phyloP scores from a whole-genome alignment of 2,888 invertebrate genomes.

The Caenorhabditis japonica region DNA sequence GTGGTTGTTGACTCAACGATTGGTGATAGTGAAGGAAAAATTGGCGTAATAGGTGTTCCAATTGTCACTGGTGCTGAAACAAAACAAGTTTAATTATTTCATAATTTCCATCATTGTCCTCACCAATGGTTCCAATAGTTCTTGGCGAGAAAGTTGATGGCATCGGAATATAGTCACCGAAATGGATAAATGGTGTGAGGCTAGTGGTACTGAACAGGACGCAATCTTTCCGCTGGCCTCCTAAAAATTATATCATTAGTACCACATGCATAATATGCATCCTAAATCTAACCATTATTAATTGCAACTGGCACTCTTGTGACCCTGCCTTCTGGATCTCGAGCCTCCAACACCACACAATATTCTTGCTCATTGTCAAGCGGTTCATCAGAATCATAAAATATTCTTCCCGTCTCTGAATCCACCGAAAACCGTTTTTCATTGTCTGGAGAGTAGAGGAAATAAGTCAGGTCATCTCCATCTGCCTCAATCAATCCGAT shows the following conservation, averaged over 20 bases:
- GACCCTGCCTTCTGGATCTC: slow-evolving; percentile 46
- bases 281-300: slow-evolving; percentile 45
- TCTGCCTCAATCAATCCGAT: slow-evolving; percentile 52
- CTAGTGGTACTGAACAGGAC: slow-evolving; percentile 38
- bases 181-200: slow-evolving; percentile 33
- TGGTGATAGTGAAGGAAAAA: neutral
- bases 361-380: slow-evolving; percentile 37
- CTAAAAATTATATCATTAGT: slow-evolving; percentile 13
- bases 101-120: too few species aligned
- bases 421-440: slow-evolving; percentile 43
- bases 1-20: neutral
- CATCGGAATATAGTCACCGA: slow-evolving; percentile 20
- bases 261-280: neutral
- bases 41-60: neutral
- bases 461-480: slow-evolving; percentile 47
- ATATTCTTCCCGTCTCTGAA: slow-evolving; percentile 42
- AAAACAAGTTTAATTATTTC: too few species aligned
- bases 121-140: neutral
- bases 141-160: slow-evolving; percentile 6
- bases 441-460: slow-evolving; percentile 55
- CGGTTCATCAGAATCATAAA: slow-evolving; percentile 30
- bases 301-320: slow-evolving; percentile 56
- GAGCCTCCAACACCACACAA: slow-evolving; percentile 55
- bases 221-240: slow-evolving; percentile 34
- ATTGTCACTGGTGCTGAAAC: too few species aligned